Evolutionary conservation across 2,113 vertebrate species (phyloP).

Genomic region (Rhombomys opimus): DNA sequence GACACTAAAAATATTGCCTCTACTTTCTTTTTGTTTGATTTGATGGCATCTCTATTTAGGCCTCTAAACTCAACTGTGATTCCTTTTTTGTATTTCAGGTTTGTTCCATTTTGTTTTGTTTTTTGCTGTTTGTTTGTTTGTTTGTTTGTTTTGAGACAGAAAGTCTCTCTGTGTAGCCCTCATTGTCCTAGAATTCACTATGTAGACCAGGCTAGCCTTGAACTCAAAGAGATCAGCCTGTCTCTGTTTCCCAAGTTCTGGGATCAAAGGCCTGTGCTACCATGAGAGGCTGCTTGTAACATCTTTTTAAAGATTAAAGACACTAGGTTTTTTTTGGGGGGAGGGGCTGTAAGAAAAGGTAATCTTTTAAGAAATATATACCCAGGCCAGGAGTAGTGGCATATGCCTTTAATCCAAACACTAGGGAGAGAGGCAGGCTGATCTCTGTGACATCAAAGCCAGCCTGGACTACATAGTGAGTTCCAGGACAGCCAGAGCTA

Average conservation of each 20-base stretch:
- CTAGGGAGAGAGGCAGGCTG: neutral
- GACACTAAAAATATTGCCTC: neutral
- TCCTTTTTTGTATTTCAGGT: neutral
- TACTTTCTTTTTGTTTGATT: constrained; percentile 46
- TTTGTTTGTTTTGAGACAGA: neutral
- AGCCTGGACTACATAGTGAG: neutral
- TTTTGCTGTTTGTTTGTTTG: neutral
- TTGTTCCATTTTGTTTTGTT: neutral
- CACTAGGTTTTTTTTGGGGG: neutral
- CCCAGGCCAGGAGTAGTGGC: neutral
- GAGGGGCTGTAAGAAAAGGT: neutral
- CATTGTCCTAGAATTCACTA: neutral
- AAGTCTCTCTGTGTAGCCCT: neutral
- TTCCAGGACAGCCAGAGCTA: neutral
- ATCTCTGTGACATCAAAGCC: neutral
- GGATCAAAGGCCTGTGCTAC: neutral
- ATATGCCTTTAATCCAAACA: neutral
- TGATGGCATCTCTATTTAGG: neutral
- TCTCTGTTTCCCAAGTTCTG: neutral
- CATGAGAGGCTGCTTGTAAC: too few species aligned
- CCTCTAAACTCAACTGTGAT: constrained; percentile 27
- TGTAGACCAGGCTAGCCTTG: neutral
- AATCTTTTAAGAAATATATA: neutral
- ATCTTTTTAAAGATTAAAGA: constrained; percentile 49
- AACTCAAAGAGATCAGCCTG: neutral